Evolutionary conservation across 2,113 vertebrate species (phyloP), one percentile per base, ranked within the genome.

Genomic region (Lanius ludovicianus): DNA sequence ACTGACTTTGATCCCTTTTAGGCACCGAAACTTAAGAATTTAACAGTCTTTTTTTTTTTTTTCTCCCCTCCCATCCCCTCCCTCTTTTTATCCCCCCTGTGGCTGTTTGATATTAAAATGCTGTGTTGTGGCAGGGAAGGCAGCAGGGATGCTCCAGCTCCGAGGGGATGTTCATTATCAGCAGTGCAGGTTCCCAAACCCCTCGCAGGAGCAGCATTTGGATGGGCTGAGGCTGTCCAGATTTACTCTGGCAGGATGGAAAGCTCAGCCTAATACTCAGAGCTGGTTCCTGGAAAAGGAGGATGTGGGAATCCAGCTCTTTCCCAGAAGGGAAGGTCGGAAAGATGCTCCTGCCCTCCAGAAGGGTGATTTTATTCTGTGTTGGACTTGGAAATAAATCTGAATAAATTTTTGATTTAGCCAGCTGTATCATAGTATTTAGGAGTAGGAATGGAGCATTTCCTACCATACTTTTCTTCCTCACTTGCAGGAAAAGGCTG

Each of bases 51-150:
- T 49, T 15, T 35, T 52, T 24, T 5, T 15, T 7, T 20, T 6
- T 12, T 14, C 2, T 42, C 15, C 0, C 4, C 8, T 17, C 21
- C 19, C 11, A 4, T 20, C 8, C 25, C 6, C 8, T 41, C 55
- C 9, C 13, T 39, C 4, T 27, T 44, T 15, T 10, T 4, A 37
- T 1, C 0, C 11, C 2, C 11, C 57, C 41, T 0, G 7, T 87
- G 65, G 21, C n/a, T 78, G 10, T 71, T 85, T 37, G n/a, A 75
- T 75, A 85, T 75, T 78, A 83, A 90, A 76, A 27, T 11, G 6
- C 42, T 31, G 11, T 53, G 56, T 31, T 20, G 13, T 49, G 52
- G 25, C 16, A 7, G 56, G 35, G 8, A 13, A 31, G 10, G 37
- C 83, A 79, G 60, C 75, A 70, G 42, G 83, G 70, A 27, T 12